Percentiles rank a stretch among this genome's conserved stretches.
Evolutionary conservation across 2,888 invertebrate genomes (phyloP).

Genomic region (Torymus texanus): DNA sequence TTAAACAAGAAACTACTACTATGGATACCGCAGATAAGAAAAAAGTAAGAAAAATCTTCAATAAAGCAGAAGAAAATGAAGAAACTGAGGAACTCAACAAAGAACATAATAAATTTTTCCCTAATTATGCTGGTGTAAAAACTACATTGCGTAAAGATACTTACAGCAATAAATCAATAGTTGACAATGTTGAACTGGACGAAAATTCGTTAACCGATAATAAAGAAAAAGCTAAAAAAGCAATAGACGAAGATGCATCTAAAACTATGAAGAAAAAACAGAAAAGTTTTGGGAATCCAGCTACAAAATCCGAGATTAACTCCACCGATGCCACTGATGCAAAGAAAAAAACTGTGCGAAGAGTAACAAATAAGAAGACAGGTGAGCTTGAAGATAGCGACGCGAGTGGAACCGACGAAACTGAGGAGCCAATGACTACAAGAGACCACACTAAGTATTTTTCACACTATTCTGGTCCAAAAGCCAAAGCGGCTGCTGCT

Average conservation of each 20-base stretch:
- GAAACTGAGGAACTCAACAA: slow-evolving; percentile 28
- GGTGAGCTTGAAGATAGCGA: slow-evolving; percentile 46
- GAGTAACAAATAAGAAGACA: slow-evolving; percentile 40
- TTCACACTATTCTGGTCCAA: slow-evolving; percentile 53
- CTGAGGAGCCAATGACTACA: slow-evolving; percentile 46
- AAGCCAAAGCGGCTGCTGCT: slow-evolving; percentile 45
- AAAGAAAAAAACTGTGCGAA: slow-evolving; percentile 35
- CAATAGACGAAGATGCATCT: slow-evolving; percentile 55
- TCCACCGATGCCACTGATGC: not conserved
- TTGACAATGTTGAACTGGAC: slow-evolving; percentile 62
- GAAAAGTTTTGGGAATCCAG: slow-evolving; percentile 20
- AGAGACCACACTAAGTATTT: slow-evolving; percentile 46
- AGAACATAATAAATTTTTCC: slow-evolving; percentile 73
- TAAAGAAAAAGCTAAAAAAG: slow-evolving; percentile 48
- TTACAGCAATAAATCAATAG: not conserved
- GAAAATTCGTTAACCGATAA: slow-evolving; percentile 3
- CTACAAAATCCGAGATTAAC: not conserved
- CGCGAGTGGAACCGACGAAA: slow-evolving; percentile 51
- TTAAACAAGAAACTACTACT: slow-evolving; percentile 4
- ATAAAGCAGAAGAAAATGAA: slow-evolving; percentile 57
- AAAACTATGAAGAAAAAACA: slow-evolving; percentile 50
- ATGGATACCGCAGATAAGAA: slow-evolving; percentile 61
- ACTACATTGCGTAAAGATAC: slow-evolving; percentile 68
- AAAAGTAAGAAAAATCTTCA: slow-evolving; percentile 64
- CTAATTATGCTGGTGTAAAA: slow-evolving; percentile 74